These are phyloP conservation scores for Paedocypris sp. DNA, from an alignment of 2,113 vertebrate species.

Conservation along the genomic window DNA sequence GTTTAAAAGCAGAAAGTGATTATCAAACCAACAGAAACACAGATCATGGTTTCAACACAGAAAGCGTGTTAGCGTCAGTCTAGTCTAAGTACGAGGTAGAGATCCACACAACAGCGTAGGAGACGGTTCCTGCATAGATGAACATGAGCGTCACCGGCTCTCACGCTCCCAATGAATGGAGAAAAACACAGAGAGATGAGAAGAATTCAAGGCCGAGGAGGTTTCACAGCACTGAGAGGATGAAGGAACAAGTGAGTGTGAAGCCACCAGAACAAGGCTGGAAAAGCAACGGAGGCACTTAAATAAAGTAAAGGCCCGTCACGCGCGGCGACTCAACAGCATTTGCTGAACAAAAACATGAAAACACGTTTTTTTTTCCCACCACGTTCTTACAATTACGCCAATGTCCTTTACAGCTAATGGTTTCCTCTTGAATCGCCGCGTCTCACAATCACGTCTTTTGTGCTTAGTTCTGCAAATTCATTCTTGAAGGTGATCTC, in stretches of 20 bases:
- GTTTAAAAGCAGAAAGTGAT: slow-evolving; percentile 35
- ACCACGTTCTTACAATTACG: too few relatives aligned
- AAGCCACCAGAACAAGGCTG: too few relatives aligned
- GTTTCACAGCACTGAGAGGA: too few relatives aligned
- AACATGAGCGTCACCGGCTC: too few relatives aligned
- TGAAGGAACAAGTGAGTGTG: too few relatives aligned
- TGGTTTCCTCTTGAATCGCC: slow-evolving; percentile 48
- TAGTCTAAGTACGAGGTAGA: slow-evolving; percentile 13
- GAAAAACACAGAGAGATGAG: too few relatives aligned
- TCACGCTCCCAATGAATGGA: too few relatives aligned
- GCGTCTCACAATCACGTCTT: slow-evolving; percentile 37
- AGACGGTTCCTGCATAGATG: not conserved
- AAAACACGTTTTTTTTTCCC: not conserved
- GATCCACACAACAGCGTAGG: too few relatives aligned
- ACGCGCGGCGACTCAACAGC: slow-evolving; percentile 19
- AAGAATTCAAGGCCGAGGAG: too few relatives aligned
- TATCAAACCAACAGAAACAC: slow-evolving; percentile 41
- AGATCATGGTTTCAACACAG: not conserved
- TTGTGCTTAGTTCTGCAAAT: slow-evolving; percentile 54
- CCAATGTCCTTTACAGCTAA: slow-evolving; percentile 34
- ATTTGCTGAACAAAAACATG: slow-evolving; percentile 3
- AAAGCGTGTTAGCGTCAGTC: not conserved
- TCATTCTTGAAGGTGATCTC: slow-evolving; percentile 33
- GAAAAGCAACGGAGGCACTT: slow-evolving; percentile 51
- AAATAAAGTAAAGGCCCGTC: too few relatives aligned